Evolutionary conservation across 2,113 vertebrate species (phyloP).

Genomic region (Pedetes capensis): DNA sequence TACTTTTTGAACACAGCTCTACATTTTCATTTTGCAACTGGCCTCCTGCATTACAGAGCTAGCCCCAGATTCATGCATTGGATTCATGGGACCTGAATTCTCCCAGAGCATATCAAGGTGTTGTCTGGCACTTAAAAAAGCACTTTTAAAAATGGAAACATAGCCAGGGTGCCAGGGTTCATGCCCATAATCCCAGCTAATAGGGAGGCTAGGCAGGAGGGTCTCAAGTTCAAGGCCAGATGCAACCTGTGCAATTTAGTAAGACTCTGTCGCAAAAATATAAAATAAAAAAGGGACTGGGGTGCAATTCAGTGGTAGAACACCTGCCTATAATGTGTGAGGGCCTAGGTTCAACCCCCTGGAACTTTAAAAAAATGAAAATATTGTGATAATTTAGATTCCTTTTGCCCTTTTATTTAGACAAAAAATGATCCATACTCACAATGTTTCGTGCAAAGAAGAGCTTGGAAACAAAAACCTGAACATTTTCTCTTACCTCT

Average conservation of each 20-base stretch:
- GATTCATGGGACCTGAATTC: background rate
- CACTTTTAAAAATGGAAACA: no score
- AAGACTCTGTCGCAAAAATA: no score
- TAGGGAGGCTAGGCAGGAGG: no score
- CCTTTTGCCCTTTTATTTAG: slow-evolving; percentile 37
- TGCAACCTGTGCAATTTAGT: no score
- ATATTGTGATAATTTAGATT: slow-evolving; percentile 1
- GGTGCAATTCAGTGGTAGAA: no score
- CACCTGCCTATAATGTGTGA: no score
- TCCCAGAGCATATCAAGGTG: background rate
- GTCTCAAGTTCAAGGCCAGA: no score
- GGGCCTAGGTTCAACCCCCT: no score
- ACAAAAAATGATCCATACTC: background rate
- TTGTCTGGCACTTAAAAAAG: background rate
- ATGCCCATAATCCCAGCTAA: no score
- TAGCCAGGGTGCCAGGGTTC: no score
- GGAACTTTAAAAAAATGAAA: background rate
- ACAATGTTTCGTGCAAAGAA: slow-evolving; percentile 7
- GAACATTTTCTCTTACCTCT: background rate
- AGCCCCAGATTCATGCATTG: background rate
- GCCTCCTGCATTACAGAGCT: accelerated
- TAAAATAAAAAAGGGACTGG: no score
- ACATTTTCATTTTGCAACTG: background rate
- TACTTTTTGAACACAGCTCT: background rate
- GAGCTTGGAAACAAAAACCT: background rate